Conservation (phyloP, 1,140 invertebrate genomes). For the Telenomus remus region DNA sequence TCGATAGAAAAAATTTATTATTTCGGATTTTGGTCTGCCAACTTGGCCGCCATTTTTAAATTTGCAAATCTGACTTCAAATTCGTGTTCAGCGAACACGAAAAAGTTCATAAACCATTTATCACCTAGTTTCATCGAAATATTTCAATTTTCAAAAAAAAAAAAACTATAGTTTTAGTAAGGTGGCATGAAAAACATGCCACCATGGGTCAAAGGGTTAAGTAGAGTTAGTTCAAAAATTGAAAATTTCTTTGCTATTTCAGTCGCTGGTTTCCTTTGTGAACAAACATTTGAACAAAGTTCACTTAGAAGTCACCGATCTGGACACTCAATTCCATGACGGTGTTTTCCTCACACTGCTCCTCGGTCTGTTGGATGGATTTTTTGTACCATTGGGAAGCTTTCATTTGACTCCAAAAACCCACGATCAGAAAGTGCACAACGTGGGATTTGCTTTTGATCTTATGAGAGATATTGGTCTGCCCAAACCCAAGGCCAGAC, state of each 20-base stretch:
- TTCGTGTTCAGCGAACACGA: too few species aligned
- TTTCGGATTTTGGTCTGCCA: too few species aligned
- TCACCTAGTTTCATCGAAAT: too few species aligned
- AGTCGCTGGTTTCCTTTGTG: conserved; percentile 96
- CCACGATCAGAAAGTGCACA: conserved; percentile 95
- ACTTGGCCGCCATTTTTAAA: too few species aligned
- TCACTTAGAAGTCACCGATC: conserved; percentile 94
- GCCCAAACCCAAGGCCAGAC: conserved; percentile 95
- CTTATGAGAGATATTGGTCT: conserved; percentile 98
- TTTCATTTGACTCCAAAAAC: conserved; percentile 94
- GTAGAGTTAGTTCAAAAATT: too few species aligned
- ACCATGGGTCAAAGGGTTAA: too few species aligned
- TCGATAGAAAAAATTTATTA: too few species aligned
- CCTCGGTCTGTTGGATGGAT: conserved; percentile 97
- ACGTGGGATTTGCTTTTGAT: conserved; percentile 97
- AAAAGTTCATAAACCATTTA: too few species aligned
- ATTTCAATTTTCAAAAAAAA: too few species aligned
- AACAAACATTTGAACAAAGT: conserved; percentile 98
- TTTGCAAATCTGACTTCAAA: too few species aligned
- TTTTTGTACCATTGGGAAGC: conserved; percentile 97
- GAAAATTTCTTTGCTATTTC: conserved; percentile 72
- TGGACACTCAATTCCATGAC: conserved; percentile 97
- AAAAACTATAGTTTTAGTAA: too few species aligned
- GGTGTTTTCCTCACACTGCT: conserved; percentile 96
- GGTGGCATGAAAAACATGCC: too few species aligned